These are phyloP conservation scores for Diadophis punctatus DNA, from an alignment of 2,113 vertebrate species.

Conservation along the genomic window DNA sequence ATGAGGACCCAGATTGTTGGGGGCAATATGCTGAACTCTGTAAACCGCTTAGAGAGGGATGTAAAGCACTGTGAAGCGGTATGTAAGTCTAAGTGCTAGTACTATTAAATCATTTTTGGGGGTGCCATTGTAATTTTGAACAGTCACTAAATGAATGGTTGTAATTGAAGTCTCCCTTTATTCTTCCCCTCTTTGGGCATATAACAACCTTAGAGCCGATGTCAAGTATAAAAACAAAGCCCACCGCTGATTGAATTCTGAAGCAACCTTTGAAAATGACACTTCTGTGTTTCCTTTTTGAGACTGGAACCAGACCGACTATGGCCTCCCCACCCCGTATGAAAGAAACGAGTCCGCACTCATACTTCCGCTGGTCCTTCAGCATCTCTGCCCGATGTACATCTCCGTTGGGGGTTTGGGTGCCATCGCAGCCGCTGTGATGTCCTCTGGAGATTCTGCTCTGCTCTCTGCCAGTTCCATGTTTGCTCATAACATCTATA, in stretches of 20 bases:
- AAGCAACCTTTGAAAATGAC: background rate
- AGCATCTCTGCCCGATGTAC: constrained; percentile 68
- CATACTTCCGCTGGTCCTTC: constrained; percentile 72
- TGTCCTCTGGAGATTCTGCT: constrained; percentile 75
- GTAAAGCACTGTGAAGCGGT: too few relatives aligned
- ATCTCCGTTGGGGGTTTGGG: constrained; percentile 69
- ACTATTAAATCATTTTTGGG: too few relatives aligned
- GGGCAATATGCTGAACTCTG: too few relatives aligned
- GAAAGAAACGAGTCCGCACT: constrained; percentile 69
- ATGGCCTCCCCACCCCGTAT: constrained; percentile 68
- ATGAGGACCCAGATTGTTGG: too few relatives aligned
- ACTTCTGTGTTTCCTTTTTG: constrained; percentile 32
- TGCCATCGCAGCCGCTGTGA: constrained; percentile 66
- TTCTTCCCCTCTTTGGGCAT: too few relatives aligned
- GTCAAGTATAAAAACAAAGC: too few relatives aligned
- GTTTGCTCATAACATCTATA: constrained; percentile 73
- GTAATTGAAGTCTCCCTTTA: too few relatives aligned
- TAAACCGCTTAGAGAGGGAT: too few relatives aligned
- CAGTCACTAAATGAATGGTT: too few relatives aligned
- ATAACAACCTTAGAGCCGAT: too few relatives aligned
- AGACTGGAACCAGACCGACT: constrained; percentile 81
- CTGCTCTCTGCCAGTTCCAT: constrained; percentile 69
- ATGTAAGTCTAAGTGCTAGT: too few relatives aligned
- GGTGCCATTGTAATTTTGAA: too few relatives aligned
- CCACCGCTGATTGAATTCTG: background rate